A percentile compares a stretch with the other conserved stretches of the same genome.
phyloP scores from a whole-genome alignment of 1,140 invertebrate genomes.

The Brachionus calyciflorus region DNA sequence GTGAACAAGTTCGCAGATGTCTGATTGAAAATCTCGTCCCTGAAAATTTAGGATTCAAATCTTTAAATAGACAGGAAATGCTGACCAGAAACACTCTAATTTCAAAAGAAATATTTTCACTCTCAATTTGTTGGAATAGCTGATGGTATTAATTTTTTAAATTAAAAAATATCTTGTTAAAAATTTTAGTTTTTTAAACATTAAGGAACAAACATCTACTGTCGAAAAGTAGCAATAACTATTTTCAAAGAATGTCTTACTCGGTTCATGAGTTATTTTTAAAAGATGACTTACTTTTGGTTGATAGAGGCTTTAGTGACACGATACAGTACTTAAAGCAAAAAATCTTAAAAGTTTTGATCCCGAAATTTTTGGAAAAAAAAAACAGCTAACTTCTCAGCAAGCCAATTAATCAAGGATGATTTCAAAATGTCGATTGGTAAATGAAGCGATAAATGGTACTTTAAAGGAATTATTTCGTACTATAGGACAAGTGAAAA shows the following conservation, averaged over 20 bases:
- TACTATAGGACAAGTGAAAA: neutral
- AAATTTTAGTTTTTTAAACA: too few species aligned
- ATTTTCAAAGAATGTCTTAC: neutral
- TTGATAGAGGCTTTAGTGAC: conserved; percentile 12
- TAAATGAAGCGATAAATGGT: neutral
- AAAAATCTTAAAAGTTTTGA: conserved; percentile 2
- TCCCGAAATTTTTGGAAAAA: neutral
- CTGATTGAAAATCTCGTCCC: too few species aligned
- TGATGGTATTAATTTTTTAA: too few species aligned
- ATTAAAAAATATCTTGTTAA: too few species aligned
- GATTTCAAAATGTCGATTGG: conserved; percentile 1
- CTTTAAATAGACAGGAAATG: too few species aligned
- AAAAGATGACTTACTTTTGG: neutral
- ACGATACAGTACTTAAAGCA: neutral
- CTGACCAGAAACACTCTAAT: too few species aligned
- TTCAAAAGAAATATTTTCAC: too few species aligned
- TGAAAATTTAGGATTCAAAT: too few species aligned
- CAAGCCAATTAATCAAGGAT: conserved; percentile 10
- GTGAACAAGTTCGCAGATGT: too few species aligned
- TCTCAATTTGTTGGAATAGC: too few species aligned
- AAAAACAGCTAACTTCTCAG: neutral
- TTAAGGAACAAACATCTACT: neutral
- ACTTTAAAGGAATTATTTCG: neutral
- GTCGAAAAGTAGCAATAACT: neutral
- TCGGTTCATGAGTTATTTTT: neutral